These are phyloP conservation scores for Catagonus wagneri DNA, from an alignment of 2,113 vertebrate genomes.

Conservation along the genomic window DNA sequence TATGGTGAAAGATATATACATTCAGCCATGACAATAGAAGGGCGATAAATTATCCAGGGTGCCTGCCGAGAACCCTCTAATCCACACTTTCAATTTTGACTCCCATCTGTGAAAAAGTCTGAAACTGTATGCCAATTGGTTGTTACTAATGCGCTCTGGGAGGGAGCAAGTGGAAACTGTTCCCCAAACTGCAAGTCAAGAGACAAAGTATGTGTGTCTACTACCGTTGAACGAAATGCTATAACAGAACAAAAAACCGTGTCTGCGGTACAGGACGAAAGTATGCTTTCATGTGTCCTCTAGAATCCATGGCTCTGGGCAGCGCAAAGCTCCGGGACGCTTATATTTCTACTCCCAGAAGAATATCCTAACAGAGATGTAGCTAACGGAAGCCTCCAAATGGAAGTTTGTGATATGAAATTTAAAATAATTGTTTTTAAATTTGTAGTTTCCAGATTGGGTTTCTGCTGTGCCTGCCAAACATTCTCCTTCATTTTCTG, in stretches of 20 bases:
- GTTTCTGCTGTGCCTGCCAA: constrained; percentile 72
- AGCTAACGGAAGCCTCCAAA: constrained; percentile 49
- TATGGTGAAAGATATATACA: constrained; percentile 71
- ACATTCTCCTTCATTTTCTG: background rate
- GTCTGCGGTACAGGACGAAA: background rate
- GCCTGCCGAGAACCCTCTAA: constrained; percentile 72
- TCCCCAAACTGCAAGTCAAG: constrained; percentile 72
- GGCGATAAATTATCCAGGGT: constrained; percentile 55
- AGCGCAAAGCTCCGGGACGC: background rate
- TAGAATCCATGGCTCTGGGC: background rate
- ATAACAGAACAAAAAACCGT: constrained; percentile 20
- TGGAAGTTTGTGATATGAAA: constrained; percentile 74
- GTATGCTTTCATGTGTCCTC: constrained; percentile 46
- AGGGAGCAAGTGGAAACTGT: constrained; percentile 72
- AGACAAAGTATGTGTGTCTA: constrained; percentile 32
- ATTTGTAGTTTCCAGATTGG: constrained; percentile 78
- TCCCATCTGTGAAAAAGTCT: constrained; percentile 69
- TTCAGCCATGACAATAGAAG: constrained; percentile 62
- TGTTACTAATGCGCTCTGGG: constrained; percentile 71
- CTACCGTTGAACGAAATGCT: constrained; percentile 69
- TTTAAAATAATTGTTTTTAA: constrained; percentile 78
- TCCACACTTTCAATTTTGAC: constrained; percentile 65
- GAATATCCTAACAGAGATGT: constrained; percentile 34
- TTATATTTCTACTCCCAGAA: constrained; percentile 24
- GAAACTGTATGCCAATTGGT: constrained; percentile 51